Evolutionary conservation across 2,797 vertebrate species (phyloP).

Genomic region (Tympanoctomys barrerae): DNA sequence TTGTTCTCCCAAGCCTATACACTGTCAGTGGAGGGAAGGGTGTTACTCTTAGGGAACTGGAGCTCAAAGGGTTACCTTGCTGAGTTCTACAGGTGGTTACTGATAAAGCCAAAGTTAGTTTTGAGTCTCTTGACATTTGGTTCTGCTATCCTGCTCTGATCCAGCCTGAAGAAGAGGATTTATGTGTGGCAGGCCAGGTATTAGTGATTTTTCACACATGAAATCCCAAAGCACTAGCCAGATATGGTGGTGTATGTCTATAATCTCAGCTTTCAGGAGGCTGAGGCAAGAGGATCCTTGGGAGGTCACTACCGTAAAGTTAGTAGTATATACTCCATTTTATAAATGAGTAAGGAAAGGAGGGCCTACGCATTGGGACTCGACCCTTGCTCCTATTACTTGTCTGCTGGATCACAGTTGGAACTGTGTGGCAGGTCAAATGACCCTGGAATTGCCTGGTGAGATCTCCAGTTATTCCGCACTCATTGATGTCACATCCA

Average conservation of each 20-base stretch:
- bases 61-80: neutral
- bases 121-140: neutral
- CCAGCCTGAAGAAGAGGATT: slow-evolving; percentile 47
- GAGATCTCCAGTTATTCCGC: neutral
- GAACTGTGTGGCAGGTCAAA: neutral
- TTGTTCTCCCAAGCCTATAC: neutral
- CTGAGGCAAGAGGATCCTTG: too few relatives aligned
- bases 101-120: slow-evolving; percentile 34
- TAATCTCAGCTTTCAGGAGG: too few relatives aligned
- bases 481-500: neutral
- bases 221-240: slow-evolving; percentile 36
- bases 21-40: neutral
- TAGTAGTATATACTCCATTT: slow-evolving; percentile 56
- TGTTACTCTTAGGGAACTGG: neutral
- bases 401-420: neutral
- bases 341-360: slow-evolving; percentile 30
- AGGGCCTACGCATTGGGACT: too few relatives aligned
- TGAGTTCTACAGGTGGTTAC: slow-evolving; percentile 24
- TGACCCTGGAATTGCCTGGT: neutral
- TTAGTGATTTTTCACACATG: slow-evolving; percentile 54
- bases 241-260: too few relatives aligned
- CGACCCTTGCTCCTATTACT: neutral
- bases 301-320: slow-evolving; percentile 32
- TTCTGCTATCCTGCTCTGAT: neutral
- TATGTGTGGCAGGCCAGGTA: slow-evolving; percentile 11